Evolutionary conservation across 2,888 invertebrate species (phyloP).

Genomic region (Thymelicus sylvestris): DNA sequence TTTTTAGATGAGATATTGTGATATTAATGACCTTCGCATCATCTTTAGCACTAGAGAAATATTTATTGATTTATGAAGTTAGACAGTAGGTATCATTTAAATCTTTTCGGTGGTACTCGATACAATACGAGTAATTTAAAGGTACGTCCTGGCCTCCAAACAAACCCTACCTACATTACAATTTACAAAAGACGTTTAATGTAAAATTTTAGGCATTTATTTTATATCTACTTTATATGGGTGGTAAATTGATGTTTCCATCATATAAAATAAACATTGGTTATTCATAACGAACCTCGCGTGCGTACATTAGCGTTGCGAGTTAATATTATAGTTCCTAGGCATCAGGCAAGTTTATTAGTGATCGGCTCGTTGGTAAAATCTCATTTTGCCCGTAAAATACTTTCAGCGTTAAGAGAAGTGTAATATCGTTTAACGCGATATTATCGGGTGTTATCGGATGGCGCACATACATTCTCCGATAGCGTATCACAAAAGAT

Average conservation of each 20-base stretch:
- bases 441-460: slow-evolving; percentile 16
- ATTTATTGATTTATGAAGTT: not conserved
- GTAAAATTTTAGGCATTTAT: too few species aligned
- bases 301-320: too few species aligned
- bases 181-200: too few species aligned
- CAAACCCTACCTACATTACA: too few species aligned
- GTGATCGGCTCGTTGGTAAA: not conserved
- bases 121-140: too few species aligned
- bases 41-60: not conserved
- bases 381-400: slow-evolving; percentile 12
- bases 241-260: too few species aligned
- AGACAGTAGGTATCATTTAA: too few species aligned
- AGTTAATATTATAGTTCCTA: not conserved
- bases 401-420: slow-evolving; percentile 1
- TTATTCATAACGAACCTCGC: too few species aligned
- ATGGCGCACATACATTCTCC: slow-evolving; percentile 2
- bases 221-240: too few species aligned
- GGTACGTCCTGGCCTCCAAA: too few species aligned
- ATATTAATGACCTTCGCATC: not conserved
- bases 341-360: not conserved
- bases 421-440: slow-evolving; percentile 6
- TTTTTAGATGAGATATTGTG: not conserved
- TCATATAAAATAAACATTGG: too few species aligned
- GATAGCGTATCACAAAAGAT: slow-evolving; percentile 19
- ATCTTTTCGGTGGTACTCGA: too few species aligned